Conservation (phyloP, 2,888 invertebrate species). For the Lysandra coridon region DNA sequence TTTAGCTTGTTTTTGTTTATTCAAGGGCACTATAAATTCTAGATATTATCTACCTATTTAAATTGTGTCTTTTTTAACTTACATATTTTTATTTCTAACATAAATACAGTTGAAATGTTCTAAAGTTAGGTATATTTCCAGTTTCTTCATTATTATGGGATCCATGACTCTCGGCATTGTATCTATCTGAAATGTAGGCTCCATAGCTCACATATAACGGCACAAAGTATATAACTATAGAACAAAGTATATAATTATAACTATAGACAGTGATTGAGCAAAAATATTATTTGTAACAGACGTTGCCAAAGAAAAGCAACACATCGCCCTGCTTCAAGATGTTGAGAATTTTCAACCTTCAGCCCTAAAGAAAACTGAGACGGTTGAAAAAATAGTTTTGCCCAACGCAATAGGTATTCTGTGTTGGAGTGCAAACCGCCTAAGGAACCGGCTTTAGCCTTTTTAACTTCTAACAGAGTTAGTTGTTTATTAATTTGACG, state of each 20-base stretch:
- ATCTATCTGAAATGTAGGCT: background rate
- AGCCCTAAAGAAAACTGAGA: slow-evolving; percentile 88
- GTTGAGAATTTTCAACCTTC: slow-evolving; percentile 89
- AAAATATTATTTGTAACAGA: slow-evolving; percentile 65
- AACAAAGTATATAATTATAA: too few species aligned
- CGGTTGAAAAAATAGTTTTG: slow-evolving; percentile 90
- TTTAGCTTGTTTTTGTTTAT: slow-evolving; percentile 14
- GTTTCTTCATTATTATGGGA: background rate
- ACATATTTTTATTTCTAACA: background rate
- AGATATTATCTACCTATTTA: background rate
- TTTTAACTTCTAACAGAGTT: slow-evolving; percentile 26
- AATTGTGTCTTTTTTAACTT: background rate
- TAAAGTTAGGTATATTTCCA: background rate
- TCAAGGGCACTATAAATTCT: background rate
- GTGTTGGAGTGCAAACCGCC: slow-evolving; percentile 32
- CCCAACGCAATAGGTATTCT: slow-evolving; percentile 90
- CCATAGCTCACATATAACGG: background rate
- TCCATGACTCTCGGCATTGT: background rate
- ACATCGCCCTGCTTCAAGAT: slow-evolving; percentile 87
- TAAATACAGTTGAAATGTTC: background rate
- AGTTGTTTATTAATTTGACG: slow-evolving; percentile 18
- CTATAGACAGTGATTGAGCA: slow-evolving; percentile 25
- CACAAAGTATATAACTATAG: background rate
- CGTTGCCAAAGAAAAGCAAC: slow-evolving; percentile 87
- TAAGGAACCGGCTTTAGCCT: background rate